Evolutionary conservation across 1,140 invertebrate species (phyloP), one percentile per base, ranked within the genome.

Genomic region (Aleiodes sp.): DNA sequence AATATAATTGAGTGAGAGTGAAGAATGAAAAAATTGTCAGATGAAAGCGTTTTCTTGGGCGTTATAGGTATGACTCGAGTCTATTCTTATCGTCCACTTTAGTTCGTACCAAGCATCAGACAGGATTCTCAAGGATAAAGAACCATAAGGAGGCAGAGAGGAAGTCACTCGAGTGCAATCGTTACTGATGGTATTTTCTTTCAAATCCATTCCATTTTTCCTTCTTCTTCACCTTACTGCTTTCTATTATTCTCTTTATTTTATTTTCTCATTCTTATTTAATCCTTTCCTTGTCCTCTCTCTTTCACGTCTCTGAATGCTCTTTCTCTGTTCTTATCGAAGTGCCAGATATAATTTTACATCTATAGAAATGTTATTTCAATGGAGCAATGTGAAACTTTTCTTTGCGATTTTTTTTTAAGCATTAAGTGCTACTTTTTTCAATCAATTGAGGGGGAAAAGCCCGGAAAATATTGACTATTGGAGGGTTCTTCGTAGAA

Each of bases 131-230:
- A 24, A 21, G 21, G 46, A 52, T 52, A 24, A 24, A 52, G 46
- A 52, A 24, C 46, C 46, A 52, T 16, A 52, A 62, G 33, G 33
- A 37, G 33, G 35, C 33, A 62, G 37, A 62, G 60, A 62, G 60
- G 60, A 62, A 62, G 60, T 52, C 60, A 62, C 60, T 62, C 35
- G 33, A 62, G 60, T 37, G 31, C 60, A 62, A 64, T 43, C 61
- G 61, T 29, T 28, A 64, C 61, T 64, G 26, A 62, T 62, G 33
- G 33, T 37, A 62, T 62, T 62, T 62, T 62, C 33, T 39, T 62
- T 37, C 60, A 24, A 62, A 33, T 37, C 19, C 35, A 62, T 37
- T 24, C 35, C 33, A 62, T 62, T 62, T 37, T 62, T 62, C 35
- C 21, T 35, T 14, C n/a, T 31, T 61, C 35, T 39, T n/a, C 10